Evolutionary conservation across 2,797 vertebrate genomes (phyloP), one percentile per base, ranked within the genome.

Genomic region (Poeciliopsis infans): DNA sequence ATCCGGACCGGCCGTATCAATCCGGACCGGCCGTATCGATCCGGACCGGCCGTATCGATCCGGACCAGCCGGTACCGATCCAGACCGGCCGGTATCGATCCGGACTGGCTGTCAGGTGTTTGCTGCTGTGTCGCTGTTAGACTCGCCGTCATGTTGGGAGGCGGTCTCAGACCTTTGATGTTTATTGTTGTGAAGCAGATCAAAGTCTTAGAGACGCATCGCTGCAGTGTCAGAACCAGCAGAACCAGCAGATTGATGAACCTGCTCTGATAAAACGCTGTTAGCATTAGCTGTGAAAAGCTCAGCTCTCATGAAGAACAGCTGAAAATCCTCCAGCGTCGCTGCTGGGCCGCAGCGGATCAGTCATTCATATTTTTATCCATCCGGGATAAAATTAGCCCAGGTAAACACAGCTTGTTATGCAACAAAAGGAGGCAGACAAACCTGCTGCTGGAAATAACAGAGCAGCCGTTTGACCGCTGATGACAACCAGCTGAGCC

Each of bases 351-450:
- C 78, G 3, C 90, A 81, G 70, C 69, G 80, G 77, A 66, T 79
- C 69, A 77, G 90, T 93, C 91, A 92, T 82, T 72, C 72, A n/a
- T 93, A 92, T 95, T 94, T 94, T 83, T 77, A 81, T 90, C 85
- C 78, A 71, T 69, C 71, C 74, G 61, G 87, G 83, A 61, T 72
- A 93, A 87, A 93, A 93, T 92, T 94, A 94, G 92, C 87, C 36
- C 46, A 43, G 4, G 86, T 90, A 93, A 93, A 94, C 89, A 93
- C 81, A 4, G 80, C 72, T 82, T 94, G 93, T 94, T 94, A 81
- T 91, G 74, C 77, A 80, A 79, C 33, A 83, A 76, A 84, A 53
- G 72, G 71, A 46, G n/a, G 10, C 64, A 81, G 84, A 87, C 72
- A 59, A 75, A 84, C 76, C 86, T 89, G 90, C 64, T 71, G 89